A percentile compares a stretch with the other conserved stretches of the same genome.
phyloP scores from a whole-genome alignment of 2,797 vertebrate genomes.

The Vespertilio murinus region DNA sequence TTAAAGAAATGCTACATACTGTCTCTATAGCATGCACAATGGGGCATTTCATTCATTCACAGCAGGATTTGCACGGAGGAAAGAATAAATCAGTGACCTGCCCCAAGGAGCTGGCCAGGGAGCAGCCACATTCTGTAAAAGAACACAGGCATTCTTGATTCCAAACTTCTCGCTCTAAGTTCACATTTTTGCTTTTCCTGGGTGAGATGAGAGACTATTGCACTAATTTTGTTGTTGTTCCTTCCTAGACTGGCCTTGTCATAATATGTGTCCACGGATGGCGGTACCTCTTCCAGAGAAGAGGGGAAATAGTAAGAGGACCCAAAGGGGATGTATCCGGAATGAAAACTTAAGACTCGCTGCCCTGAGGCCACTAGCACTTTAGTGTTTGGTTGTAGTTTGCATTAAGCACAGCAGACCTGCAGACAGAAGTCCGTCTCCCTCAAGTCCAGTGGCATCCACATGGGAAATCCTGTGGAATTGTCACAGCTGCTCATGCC shows the following conservation, averaged over 20 bases:
- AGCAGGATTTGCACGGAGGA: conserved; percentile 58
- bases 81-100: conserved; percentile 55
- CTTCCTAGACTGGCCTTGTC: conserved; percentile 37
- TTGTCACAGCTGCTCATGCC: conserved; percentile 73
- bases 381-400: conserved; percentile 77
- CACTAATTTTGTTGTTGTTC: neutral
- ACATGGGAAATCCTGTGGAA: conserved; percentile 75
- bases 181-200: conserved; percentile 18
- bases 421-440: conserved; percentile 62
- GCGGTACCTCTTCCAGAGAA: conserved; percentile 18
- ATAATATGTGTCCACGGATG: conserved; percentile 37
- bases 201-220: neutral
- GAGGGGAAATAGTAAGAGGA: neutral
- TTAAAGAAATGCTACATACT: conserved; percentile 3
- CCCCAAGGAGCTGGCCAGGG: neutral
- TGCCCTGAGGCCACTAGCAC: conserved; percentile 4
- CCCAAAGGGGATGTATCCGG: neutral
- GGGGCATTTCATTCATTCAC: conserved; percentile 39
- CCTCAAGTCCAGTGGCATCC: conserved; percentile 64
- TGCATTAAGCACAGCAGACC: conserved; percentile 50
- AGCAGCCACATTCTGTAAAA: conserved; percentile 41
- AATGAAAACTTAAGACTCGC: neutral
- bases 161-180: conserved; percentile 26
- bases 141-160: conserved; percentile 9
- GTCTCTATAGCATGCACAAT: conserved; percentile 59